These are phyloP conservation scores for Drosophila stalkeri DNA, from an alignment of 2,888 invertebrate genomes.

Conservation along the genomic window DNA sequence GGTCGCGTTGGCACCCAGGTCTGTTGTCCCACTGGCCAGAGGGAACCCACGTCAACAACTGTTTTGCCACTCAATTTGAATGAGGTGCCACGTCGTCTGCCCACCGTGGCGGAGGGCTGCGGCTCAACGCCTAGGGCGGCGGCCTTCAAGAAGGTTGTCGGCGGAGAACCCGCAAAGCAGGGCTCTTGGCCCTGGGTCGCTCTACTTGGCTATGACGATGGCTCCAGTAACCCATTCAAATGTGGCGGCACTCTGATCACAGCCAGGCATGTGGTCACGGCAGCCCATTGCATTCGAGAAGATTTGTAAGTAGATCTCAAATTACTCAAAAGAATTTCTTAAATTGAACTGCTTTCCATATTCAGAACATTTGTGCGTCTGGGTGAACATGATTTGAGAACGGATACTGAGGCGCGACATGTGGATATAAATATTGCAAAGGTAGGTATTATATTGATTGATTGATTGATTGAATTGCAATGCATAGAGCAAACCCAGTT, in stretches of 20 bases:
- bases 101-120: slow-evolving; percentile 86
- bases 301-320: slow-evolving; percentile 75
- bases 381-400: slow-evolving; percentile 91
- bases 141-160: slow-evolving; percentile 88
- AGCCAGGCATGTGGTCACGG: slow-evolving; percentile 89
- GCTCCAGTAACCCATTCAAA: slow-evolving; percentile 78
- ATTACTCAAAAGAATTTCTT: not conserved
- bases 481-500: not conserved
- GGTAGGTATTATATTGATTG: slow-evolving; percentile 62
- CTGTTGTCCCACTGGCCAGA: slow-evolving; percentile 77
- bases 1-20: slow-evolving; percentile 61
- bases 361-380: slow-evolving; percentile 87
- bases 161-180: slow-evolving; percentile 88
- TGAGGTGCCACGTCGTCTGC: slow-evolving; percentile 76
- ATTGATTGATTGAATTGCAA: not conserved
- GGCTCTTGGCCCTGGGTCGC: slow-evolving; percentile 94
- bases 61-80: slow-evolving; percentile 31
- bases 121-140: slow-evolving; percentile 87
- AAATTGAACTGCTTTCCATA: slow-evolving; percentile 43
- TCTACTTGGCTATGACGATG: slow-evolving; percentile 89
- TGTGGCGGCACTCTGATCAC: slow-evolving; percentile 86
- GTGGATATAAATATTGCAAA: slow-evolving; percentile 87
- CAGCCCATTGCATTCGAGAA: slow-evolving; percentile 82
- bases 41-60: slow-evolving; percentile 22
- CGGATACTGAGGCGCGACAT: slow-evolving; percentile 87